Percentiles rank a stretch among this genome's conserved stretches.
Evolutionary conservation across 1,140 invertebrate genomes (phyloP).

Genomic region (Hylaeus volcanicus): DNA sequence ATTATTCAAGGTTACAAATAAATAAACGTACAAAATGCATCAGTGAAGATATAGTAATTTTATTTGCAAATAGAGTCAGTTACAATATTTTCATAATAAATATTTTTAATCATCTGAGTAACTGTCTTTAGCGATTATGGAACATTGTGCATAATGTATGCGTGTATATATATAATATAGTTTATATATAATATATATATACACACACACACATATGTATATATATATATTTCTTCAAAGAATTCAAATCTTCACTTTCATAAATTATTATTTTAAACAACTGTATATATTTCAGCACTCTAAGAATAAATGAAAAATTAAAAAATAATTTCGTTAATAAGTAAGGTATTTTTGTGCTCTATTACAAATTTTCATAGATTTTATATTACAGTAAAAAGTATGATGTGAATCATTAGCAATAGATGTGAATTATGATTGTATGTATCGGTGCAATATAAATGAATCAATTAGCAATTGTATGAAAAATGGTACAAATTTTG

Average conservation of each 20-base stretch:
- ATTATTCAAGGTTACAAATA: conserved; percentile 52
- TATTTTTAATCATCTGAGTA: conserved; percentile 1
- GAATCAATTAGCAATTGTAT: conserved; percentile 29
- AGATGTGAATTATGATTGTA: conserved; percentile 33
- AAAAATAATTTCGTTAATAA: conserved; percentile 23
- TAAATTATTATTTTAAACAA: conserved; percentile 24
- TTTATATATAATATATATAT: conserved; percentile 24
- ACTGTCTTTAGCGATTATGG: conserved; percentile 6
- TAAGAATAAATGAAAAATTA: conserved; percentile 33
- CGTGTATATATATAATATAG: neutral
- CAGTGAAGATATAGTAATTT: conserved; percentile 54
- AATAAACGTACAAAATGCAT: conserved; percentile 41
- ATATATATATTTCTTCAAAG: neutral
- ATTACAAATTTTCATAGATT: conserved; percentile 21
- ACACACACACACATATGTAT: no score
- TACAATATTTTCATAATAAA: conserved; percentile 46
- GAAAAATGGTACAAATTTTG: conserved; percentile 34
- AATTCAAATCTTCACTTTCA: conserved; percentile 2
- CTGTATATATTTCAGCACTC: conserved; percentile 64
- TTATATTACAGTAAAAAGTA: conserved; percentile 20
- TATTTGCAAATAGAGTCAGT: conserved; percentile 56
- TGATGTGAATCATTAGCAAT: conserved; percentile 8
- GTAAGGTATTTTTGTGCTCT: conserved; percentile 37
- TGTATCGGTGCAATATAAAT: conserved; percentile 21
- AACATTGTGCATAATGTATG: conserved; percentile 38